Evolutionary conservation across 2,797 vertebrate genomes (phyloP), one percentile per base, ranked within the genome.

Genomic region (Xerus rutilus): DNA sequence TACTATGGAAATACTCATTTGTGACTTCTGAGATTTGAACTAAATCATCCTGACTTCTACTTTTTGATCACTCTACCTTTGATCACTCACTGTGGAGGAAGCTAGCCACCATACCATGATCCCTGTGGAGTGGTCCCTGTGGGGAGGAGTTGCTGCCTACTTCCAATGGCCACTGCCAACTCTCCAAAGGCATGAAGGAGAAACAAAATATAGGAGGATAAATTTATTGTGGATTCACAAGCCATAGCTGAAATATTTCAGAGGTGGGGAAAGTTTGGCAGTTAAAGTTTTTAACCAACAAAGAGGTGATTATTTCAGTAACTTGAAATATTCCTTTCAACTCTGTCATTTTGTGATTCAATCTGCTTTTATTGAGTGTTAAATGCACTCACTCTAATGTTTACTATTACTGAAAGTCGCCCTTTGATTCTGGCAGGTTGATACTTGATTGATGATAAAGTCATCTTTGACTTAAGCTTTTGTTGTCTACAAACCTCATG

Each of bases 391-490:
- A 0, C 21, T 45, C 64, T 5, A 25, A 62, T 45, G 5, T 70
- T 93, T 54, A 65, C 32, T 25, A 52, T 43, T 14, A 11, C 49
- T 39, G 76, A 54, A 65, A 52, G 28, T 0, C n/a, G n/a, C 64
- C 69, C 83, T 96, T 88, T 52, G 77, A 54, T 47, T 1, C 30
- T 1, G 12, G n/a, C 12, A 23, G 1, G 28, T 9, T 59, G 59
- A 23, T 18, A 9, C 57, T 73, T 65, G 90, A 89, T 30, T 87
- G 95, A 57, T 18, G 65, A 39, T 89, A 74, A 64, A 57, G 76
- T 32, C 7, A 2, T 70, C 30, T 81, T 89, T 54, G 65, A 86
- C 65, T 54, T 76, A 59, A 96, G 94, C 47, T 77, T 94, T 94
- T 74, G 5, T 10, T 82, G 88, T 91, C 59, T 57, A 78, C 57